Evolutionary conservation across 1,140 invertebrate genomes (phyloP).

Genomic region (Danaus plexippus): DNA sequence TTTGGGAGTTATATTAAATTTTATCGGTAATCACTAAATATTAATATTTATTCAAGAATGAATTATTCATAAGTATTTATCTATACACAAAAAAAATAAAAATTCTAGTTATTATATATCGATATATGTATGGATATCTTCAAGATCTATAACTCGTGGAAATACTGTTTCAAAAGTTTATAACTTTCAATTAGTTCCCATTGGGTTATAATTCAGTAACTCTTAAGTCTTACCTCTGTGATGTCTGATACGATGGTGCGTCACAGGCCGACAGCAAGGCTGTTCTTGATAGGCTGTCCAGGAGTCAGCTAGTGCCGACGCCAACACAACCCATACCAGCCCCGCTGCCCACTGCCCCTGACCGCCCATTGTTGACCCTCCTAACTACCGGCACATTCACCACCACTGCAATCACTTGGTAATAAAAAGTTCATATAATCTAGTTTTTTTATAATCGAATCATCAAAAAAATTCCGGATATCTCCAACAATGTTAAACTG

Average conservation of each 20-base stretch:
- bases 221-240: constrained; percentile 56
- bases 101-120: no score
- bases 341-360: constrained; percentile 42
- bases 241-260: constrained; percentile 60
- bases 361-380: constrained; percentile 34
- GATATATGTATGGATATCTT: no score
- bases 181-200: no score
- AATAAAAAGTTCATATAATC: constrained; percentile 21
- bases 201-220: no score
- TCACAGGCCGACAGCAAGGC: constrained; percentile 61
- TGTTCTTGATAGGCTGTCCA: constrained; percentile 68
- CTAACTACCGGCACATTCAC: constrained; percentile 43
- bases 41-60: no score
- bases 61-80: no score
- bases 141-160: no score
- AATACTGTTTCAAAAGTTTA: no score
- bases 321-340: constrained; percentile 42
- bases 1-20: no score
- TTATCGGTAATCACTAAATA: no score
- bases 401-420: constrained; percentile 29
- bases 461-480: constrained; percentile 57
- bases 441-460: constrained; percentile 33
- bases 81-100: no score
- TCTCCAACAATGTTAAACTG: constrained; percentile 57
- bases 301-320: constrained; percentile 50